Evolutionary conservation across 2,113 vertebrate genomes (phyloP).

Genomic region (Reinhardtius hippoglossoides): DNA sequence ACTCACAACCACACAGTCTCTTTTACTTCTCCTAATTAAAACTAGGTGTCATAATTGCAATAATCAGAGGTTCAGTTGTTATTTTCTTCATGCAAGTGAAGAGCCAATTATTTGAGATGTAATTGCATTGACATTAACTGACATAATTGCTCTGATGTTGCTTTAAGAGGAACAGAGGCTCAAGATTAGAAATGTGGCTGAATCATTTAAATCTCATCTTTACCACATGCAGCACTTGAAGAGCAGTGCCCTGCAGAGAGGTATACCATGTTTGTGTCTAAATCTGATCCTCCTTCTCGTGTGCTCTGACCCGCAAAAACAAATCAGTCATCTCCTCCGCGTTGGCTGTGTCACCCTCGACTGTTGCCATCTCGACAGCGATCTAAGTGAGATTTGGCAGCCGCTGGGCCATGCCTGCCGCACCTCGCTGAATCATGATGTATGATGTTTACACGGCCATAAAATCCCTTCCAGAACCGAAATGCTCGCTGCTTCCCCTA

Average conservation of each 20-base stretch:
- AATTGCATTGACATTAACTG: neutral
- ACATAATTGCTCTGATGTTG: neutral
- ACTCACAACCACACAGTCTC: neutral
- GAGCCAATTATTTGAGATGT: neutral
- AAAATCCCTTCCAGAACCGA: slow-evolving; percentile 69
- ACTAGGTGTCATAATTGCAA: neutral
- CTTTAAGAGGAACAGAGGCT: slow-evolving; percentile 5
- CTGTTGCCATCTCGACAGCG: slow-evolving; percentile 58
- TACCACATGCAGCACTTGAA: neutral
- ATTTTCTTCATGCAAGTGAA: neutral
- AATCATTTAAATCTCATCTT: slow-evolving; percentile 13
- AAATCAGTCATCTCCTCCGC: slow-evolving; percentile 47
- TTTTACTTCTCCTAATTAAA: neutral
- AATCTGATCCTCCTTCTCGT: slow-evolving; percentile 5
- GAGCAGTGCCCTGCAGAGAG: neutral
- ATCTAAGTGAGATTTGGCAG: slow-evolving; percentile 68
- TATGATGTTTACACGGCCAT: slow-evolving; percentile 72
- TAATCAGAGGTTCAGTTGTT: neutral
- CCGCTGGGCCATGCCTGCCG: slow-evolving; percentile 43
- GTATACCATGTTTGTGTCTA: neutral
- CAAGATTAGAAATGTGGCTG: neutral
- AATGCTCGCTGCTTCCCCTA: slow-evolving; percentile 64
- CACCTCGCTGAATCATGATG: slow-evolving; percentile 75
- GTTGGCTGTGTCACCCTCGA: slow-evolving; percentile 37
- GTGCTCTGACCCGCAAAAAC: slow-evolving; percentile 42